A percentile compares a stretch with the other conserved stretches of the same genome.
These are phyloP conservation scores for Oxyruncus cristatus DNA, from an alignment of 2,113 vertebrate species.

Conservation along the genomic window DNA sequence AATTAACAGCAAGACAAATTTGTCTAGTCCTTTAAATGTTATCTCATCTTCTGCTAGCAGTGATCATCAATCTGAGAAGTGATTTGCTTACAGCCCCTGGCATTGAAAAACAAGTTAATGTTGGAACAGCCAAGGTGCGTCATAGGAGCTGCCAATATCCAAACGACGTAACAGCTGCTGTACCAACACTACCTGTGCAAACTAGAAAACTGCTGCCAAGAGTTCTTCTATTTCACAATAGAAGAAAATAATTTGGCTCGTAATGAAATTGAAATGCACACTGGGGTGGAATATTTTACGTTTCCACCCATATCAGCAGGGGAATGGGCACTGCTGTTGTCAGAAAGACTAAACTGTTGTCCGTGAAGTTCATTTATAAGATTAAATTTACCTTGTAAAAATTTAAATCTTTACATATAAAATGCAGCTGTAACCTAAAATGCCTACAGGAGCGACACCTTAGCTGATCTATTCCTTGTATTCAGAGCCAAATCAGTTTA, in stretches of 20 bases:
- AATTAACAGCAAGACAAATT: background rate
- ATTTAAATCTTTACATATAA: background rate
- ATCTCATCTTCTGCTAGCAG: background rate
- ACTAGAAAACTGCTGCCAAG: background rate
- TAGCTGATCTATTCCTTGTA: background rate
- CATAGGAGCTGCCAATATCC: background rate
- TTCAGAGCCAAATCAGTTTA: conserved; percentile 17
- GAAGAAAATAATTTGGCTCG: background rate
- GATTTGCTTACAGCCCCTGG: background rate
- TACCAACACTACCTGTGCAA: background rate
- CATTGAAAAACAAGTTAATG: background rate
- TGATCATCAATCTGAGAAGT: background rate
- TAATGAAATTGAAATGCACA: background rate
- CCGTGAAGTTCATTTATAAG: background rate
- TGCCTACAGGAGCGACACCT: background rate
- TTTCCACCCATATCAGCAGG: background rate
- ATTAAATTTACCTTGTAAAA: background rate
- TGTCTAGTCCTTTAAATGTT: background rate
- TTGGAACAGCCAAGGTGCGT: background rate
- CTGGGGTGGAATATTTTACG: background rate
- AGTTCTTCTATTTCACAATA: background rate
- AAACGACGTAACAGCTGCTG: background rate
- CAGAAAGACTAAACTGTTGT: background rate
- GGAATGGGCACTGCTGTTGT: background rate
- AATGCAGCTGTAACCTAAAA: background rate